Evolutionary conservation across 53 echinoderm and acorn worm genomes (phyloP).

Genomic region (Zoroaster sp.): DNA sequence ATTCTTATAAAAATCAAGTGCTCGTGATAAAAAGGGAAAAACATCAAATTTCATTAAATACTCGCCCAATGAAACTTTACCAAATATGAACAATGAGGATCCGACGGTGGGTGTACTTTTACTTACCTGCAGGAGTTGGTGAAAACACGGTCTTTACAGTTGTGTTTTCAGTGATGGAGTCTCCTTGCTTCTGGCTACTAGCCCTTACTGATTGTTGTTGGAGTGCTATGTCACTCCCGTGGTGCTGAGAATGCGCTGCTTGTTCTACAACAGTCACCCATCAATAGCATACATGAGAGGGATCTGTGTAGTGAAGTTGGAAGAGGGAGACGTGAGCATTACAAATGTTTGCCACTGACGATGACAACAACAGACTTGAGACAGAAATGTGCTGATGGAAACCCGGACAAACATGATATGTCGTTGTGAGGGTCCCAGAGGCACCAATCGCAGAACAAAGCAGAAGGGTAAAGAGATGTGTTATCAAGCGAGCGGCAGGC

Average conservation of each 20-base stretch:
- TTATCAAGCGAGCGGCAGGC: constrained; percentile 18
- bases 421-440: constrained; percentile 7
- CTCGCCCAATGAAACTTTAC: background rate
- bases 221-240: background rate
- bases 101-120: background rate
- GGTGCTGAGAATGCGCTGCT: background rate
- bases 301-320: constrained; percentile 4
- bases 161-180: constrained; percentile 7
- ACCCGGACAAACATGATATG: constrained; percentile 4
- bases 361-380: background rate
- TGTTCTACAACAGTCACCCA: background rate
- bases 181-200: constrained; percentile 7
- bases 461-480: background rate
- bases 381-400: background rate
- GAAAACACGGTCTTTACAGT: background rate
- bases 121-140: background rate
- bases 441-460: constrained; percentile 7
- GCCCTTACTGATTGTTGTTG: background rate
- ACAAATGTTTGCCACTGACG: constrained; percentile 22
- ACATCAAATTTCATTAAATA: background rate
- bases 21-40: background rate
- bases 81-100: background rate
- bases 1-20: background rate
- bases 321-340: constrained; percentile 2
- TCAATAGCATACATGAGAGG: background rate